Percentiles rank a stretch among this genome's conserved stretches.
These are phyloP conservation scores for Gulo gulo DNA, from an alignment of 2,113 vertebrate genomes.

Conservation along the genomic window DNA sequence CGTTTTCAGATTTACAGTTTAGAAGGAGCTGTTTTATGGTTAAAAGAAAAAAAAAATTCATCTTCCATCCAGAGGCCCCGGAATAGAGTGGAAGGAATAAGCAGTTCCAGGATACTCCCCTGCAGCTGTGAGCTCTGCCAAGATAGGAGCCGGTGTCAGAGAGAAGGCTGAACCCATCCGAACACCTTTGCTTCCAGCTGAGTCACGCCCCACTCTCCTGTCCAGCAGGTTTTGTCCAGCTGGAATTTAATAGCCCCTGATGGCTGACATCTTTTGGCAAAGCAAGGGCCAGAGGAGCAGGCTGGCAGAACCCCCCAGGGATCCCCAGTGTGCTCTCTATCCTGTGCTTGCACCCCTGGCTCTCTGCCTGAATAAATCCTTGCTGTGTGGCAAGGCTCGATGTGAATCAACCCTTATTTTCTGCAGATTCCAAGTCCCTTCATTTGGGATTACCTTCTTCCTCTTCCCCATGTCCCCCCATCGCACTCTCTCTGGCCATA, in stretches of 20 bases:
- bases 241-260: slow-evolving; percentile 49
- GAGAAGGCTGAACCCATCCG: background rate
- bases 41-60: background rate
- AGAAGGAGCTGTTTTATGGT: background rate
- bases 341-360: background rate
- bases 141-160: background rate
- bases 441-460: slow-evolving; percentile 1
- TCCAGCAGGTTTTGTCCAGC: background rate
- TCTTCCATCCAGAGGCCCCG: background rate
- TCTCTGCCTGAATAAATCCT: slow-evolving; percentile 46
- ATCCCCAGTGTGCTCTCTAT: background rate
- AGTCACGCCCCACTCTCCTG: background rate
- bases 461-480: background rate
- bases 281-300: background rate
- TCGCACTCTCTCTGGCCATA: background rate
- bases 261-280: slow-evolving; percentile 47
- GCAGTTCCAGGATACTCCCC: background rate
- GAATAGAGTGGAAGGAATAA: background rate
- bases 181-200: slow-evolving; percentile 48
- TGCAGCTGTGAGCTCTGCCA: background rate
- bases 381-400: background rate
- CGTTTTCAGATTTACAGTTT: slow-evolving; percentile 3
- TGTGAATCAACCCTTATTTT: background rate
- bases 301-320: background rate
- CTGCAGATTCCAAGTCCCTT: slow-evolving; percentile 6